Percentiles rank a stretch among this genome's conserved stretches.
phyloP scores from a whole-genome alignment of 1,140 invertebrate genomes.

The Lordiphosa collinella region DNA sequence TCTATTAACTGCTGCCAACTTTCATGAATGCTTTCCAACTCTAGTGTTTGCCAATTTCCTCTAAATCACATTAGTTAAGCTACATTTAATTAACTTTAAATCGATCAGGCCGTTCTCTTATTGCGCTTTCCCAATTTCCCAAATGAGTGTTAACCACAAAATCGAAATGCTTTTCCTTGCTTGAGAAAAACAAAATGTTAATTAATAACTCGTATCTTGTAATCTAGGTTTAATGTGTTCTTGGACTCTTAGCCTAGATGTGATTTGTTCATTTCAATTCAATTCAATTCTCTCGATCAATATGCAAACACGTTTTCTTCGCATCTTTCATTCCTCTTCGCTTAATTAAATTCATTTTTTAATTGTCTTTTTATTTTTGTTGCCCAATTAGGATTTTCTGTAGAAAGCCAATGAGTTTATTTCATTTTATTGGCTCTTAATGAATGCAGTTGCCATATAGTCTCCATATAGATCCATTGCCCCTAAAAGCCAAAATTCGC shows the following conservation, averaged over 20 bases:
- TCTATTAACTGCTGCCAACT: no score
- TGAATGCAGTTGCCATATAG: conserved; percentile 52
- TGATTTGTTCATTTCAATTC: background rate
- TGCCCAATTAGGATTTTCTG: conserved; percentile 69
- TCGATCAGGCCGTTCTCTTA: no score
- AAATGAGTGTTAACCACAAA: background rate
- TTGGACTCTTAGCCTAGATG: background rate
- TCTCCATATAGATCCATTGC: conserved; percentile 22
- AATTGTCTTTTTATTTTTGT: conserved; percentile 55
- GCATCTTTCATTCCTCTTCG: conserved; percentile 33
- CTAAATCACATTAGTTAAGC: no score
- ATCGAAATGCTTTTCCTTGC: no score
- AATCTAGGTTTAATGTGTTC: background rate
- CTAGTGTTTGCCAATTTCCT: no score
- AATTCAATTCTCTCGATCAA: conserved; percentile 6
- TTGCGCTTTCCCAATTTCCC: no score
- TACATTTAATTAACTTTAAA: no score
- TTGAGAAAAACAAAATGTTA: conserved; percentile 18
- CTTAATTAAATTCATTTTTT: conserved; percentile 68
- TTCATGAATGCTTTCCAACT: no score
- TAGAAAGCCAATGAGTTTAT: conserved; percentile 73
- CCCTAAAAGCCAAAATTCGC: no score
- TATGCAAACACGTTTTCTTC: conserved; percentile 15
- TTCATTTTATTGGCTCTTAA: conserved; percentile 65
- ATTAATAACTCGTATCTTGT: conserved; percentile 28